A percentile compares a stretch with the other conserved stretches of the same genome.
Conservation (phyloP, 2,113 vertebrate species). For the Gadus chalcogrammus region DNA sequence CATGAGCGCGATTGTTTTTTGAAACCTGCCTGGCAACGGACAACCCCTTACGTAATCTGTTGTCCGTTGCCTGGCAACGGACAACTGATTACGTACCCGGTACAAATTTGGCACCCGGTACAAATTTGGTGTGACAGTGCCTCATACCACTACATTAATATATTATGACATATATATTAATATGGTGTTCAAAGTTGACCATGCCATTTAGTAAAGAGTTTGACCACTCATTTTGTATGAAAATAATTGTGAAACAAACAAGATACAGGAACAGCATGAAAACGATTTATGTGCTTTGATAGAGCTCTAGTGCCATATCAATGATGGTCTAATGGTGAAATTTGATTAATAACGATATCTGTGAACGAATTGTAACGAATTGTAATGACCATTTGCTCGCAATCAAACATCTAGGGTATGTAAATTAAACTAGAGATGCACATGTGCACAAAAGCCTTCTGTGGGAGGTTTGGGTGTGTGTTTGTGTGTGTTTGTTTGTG, state of each 20-base stretch:
- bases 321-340: too few species aligned
- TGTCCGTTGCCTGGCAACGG: too few species aligned
- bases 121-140: too few species aligned
- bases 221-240: not conserved
- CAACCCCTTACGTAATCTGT: too few species aligned
- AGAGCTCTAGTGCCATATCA: not conserved
- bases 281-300: not conserved
- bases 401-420: slow-evolving; percentile 1
- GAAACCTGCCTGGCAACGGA: too few species aligned
- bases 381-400: not conserved
- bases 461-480: not conserved
- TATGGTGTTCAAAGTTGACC: not conserved
- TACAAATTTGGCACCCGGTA: too few species aligned
- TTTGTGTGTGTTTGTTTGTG: not conserved
- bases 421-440: slow-evolving; percentile 8
- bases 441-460: slow-evolving; percentile 17
- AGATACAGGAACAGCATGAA: not conserved
- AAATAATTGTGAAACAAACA: not conserved
- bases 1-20: too few species aligned
- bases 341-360: too few species aligned
- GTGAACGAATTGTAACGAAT: too few species aligned
- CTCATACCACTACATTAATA: too few species aligned
- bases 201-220: not conserved
- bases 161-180: not conserved
- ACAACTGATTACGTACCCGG: too few species aligned